These are phyloP conservation scores for Cotesia vestalis DNA, from an alignment of 1,140 invertebrate species.

Conservation along the genomic window DNA sequence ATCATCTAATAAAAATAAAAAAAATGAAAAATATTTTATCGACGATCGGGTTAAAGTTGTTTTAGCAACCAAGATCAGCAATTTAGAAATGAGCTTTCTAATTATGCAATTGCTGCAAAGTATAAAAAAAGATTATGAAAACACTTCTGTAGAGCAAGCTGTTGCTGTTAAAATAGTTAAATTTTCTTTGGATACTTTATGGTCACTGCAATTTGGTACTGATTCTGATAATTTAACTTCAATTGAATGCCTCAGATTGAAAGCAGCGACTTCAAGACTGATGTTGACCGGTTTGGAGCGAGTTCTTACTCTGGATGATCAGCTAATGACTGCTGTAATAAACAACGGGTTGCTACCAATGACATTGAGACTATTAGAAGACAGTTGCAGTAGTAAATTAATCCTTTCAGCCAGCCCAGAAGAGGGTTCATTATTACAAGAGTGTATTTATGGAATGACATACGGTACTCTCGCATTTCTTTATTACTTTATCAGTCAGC, in stretches of 20 bases:
- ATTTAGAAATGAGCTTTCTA: constrained; percentile 69
- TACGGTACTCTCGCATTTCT: constrained; percentile 71
- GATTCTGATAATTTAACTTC: constrained; percentile 47
- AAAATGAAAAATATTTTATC: constrained; percentile 66
- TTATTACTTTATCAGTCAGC: constrained; percentile 70
- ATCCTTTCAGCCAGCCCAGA: constrained; percentile 44
- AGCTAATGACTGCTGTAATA: constrained; percentile 68
- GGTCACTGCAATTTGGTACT: constrained; percentile 70
- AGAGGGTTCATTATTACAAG: constrained; percentile 65
- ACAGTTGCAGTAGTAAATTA: constrained; percentile 59
- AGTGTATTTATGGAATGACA: constrained; percentile 71
- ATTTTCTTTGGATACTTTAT: constrained; percentile 71
- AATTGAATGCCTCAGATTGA: constrained; percentile 62
- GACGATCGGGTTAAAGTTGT: constrained; percentile 68
- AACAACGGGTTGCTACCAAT: constrained; percentile 72
- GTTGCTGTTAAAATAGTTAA: constrained; percentile 70
- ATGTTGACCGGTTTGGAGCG: constrained; percentile 70
- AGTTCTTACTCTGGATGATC: constrained; percentile 67
- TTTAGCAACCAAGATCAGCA: constrained; percentile 66
- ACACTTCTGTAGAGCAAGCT: constrained; percentile 68
- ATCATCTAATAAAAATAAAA: constrained; percentile 48
- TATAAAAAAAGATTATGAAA: constrained; percentile 64
- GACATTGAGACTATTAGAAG: constrained; percentile 70
- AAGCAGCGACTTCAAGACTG: constrained; percentile 69
- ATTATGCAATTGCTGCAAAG: constrained; percentile 70